Base-by-base conservation (phyloP, 1,140 invertebrate genomes). In the Aethina tumida region DNA sequence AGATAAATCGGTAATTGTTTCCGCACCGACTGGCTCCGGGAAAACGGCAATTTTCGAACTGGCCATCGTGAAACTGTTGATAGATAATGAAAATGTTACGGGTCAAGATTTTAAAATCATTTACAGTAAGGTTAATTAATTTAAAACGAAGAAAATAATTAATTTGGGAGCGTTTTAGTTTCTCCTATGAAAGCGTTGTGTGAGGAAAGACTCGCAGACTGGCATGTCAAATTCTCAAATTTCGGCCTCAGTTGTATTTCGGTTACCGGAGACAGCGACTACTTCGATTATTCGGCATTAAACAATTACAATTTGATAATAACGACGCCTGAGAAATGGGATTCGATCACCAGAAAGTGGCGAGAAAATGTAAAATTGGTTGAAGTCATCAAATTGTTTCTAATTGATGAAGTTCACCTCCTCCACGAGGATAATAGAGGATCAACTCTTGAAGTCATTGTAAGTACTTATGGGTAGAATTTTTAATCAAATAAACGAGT, bases 301-400 rank as follows among this genome's bases (percentile, higher is more conserved):
- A 55, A 62, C 31, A 45, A 46, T 47, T 49, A 53, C 28, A 68
- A 70, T 49, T 62, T 89, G 20, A 79, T 89, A 46, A 69, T 86
- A 42, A 85, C 84, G 8, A 90, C 85, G 3, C 84, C 85, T 5
- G 84, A 88, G 61, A 88, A 88, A 65, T 88, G 82, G 82, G 84
- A 89, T 56, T 77, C 77, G 38, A 53, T 87, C 26, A 87, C 82
- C 0, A 66, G 84, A 42, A 69, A 71, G 44, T 85, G 79, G 78
- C 72, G 68, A 47, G 75, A 80, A 43, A 71, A 81, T 47, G 66
- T 62, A 39, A 53, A 62, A 21, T 47, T 84, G 13, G 69, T 84
- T 14, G 63, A 74, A 45, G 57, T 69, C 1, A 67, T 86, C 6
- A 74, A 75, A 47, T 60, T 90, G 4, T 77, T 90, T 51, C 64